Conservation (phyloP, 2,113 vertebrate species). For the Nothobranchius furzeri region DNA sequence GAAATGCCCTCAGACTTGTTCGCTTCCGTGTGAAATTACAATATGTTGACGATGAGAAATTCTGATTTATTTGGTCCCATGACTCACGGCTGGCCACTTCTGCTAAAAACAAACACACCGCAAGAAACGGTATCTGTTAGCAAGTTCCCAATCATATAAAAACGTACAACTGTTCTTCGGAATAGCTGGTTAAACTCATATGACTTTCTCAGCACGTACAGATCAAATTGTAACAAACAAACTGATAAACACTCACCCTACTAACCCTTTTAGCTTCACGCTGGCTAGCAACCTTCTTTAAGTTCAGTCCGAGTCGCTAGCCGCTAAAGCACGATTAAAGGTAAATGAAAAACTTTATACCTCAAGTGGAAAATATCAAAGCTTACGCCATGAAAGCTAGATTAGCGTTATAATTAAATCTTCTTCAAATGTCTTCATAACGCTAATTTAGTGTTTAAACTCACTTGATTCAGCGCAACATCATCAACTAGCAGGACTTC, state of each 20-base stretch:
- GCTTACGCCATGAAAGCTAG: fast-evolving
- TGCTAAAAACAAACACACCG: constrained; percentile 7
- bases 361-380: not conserved
- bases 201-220: not conserved
- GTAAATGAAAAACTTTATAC: not conserved
- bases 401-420: fast-evolving
- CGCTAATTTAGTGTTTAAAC: constrained; percentile 12
- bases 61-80: not conserved
- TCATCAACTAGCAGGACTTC: constrained; percentile 40
- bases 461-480: constrained; percentile 60
- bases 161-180: too few species aligned
- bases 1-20: not conserved
- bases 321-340: not conserved
- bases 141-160: constrained; percentile 1
- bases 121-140: constrained; percentile 1
- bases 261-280: constrained; percentile 27
- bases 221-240: not conserved
- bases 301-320: constrained; percentile 26
- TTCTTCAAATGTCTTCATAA: not conserved
- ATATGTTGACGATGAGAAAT: not conserved
- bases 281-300: constrained; percentile 31
- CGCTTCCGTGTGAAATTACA: not conserved
- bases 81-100: not conserved
- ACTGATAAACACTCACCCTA: not conserved
- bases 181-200: fast-evolving